Base-by-base conservation (phyloP, 1,140 invertebrate species). In the Copidosoma floridanum region DNA sequence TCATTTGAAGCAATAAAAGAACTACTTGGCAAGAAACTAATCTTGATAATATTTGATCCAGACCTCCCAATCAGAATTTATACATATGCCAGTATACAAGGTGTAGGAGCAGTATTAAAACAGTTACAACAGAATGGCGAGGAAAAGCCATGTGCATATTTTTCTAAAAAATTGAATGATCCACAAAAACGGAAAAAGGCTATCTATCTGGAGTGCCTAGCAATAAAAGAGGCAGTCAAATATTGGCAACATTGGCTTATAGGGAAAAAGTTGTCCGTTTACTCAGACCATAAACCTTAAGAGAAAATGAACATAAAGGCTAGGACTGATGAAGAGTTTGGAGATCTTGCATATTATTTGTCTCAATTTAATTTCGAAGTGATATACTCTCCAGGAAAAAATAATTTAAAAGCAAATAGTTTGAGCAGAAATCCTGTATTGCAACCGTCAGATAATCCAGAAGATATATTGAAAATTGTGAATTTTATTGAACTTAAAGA, bases 11-110 rank as follows among this genome's bases (percentile, higher is more conserved):
- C 56, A 63, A 64, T 66, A 57, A 68, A 68, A 53, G 29, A 24
- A 18, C 29, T 66, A 37, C 23, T 68, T 56, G 66, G 66, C 16
- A 62, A 51, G 11, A n/a, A 58, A 65, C 54, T 61, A 27, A 43
- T 65, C 1, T 44, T 68, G 24, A 35, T 23, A 65, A 72, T 73
- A 12, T 65, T 70, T 60, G 55, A 68, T 43, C 44, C 11, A 21
- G 20, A 68, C n/a, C 43, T 61, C 24, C 53, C 57, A 40, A 64
- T 67, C 5, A 43, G 61, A 1, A 63, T 69, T 6, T 61, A 53
- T 26, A 69, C 65, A 18, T 65, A 69, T 41, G 63, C 68, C 14
- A 48, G 37, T 18, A 14, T 57, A 29, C n/a, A 64, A 61, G 62
- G 62, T 7, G 18, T 64, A 2, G 63, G 65, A 27, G 62, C 62